These are phyloP conservation scores for Nycteola revayana DNA, from an alignment of 2,888 invertebrate species.

Conservation along the genomic window DNA sequence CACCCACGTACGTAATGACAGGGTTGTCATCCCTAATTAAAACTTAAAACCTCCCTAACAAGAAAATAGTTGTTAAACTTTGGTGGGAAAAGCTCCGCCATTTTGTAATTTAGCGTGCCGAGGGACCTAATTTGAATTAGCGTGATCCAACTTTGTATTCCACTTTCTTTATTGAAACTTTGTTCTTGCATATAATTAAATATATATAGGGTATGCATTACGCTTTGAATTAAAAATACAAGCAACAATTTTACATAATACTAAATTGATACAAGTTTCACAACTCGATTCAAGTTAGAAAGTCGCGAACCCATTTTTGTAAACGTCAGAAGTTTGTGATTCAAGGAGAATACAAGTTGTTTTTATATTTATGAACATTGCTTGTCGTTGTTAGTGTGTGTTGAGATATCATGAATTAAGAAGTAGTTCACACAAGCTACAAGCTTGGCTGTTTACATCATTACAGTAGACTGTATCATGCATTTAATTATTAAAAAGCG, in stretches of 20 bases:
- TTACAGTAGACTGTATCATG: no score
- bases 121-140: constrained; percentile 21
- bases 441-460: no score
- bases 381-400: constrained; percentile 1
- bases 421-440: not conserved
- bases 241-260: no score
- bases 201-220: no score
- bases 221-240: no score
- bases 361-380: constrained; percentile 25
- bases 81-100: constrained; percentile 16
- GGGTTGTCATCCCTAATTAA: constrained; percentile 24
- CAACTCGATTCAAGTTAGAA: not conserved
- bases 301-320: not conserved
- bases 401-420: constrained; percentile 2
- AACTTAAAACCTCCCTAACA: constrained; percentile 13
- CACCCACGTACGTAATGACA: constrained; percentile 19
- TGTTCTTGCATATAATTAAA: no score
- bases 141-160: not conserved
- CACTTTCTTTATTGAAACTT: no score
- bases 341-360: constrained; percentile 7
- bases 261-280: no score
- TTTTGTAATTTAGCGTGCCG: constrained; percentile 19
- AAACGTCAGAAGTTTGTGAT: constrained; percentile 12
- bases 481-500: no score
- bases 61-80: constrained; percentile 30